phyloP scores from a whole-genome alignment of 2,888 invertebrate species.

The Pyralis farinalis region DNA sequence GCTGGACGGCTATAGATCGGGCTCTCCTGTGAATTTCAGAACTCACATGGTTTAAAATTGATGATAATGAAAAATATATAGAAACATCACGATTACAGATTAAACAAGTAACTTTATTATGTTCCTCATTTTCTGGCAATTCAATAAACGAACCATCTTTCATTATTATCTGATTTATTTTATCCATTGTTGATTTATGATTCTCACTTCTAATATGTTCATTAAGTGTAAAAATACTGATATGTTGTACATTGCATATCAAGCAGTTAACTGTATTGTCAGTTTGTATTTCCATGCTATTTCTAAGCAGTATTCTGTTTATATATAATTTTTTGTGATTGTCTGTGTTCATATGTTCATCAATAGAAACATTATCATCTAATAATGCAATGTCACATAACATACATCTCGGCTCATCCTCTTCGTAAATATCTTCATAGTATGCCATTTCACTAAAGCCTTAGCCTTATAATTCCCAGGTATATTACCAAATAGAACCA shows the following conservation, averaged over 20 bases:
- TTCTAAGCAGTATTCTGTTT: conserved; percentile 30
- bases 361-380: conserved; percentile 25
- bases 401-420: conserved; percentile 31
- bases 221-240: conserved; percentile 16
- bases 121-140: conserved; percentile 25
- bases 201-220: conserved; percentile 27
- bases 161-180: conserved; percentile 25
- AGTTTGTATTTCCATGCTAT: conserved; percentile 28
- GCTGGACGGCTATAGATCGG: conserved; percentile 41
- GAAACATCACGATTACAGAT: conserved; percentile 33
- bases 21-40: conserved; percentile 32
- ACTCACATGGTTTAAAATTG: conserved; percentile 27
- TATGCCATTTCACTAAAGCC: conserved; percentile 38
- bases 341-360: conserved; percentile 29
- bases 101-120: conserved; percentile 26
- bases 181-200: conserved; percentile 24
- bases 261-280: conserved; percentile 23
- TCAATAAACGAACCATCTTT: conserved; percentile 39
- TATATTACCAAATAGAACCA: too few relatives aligned
- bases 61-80: conserved; percentile 24
- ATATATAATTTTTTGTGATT: conserved; percentile 29
- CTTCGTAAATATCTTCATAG: conserved; percentile 36
- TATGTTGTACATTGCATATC: conserved; percentile 27
- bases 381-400: conserved; percentile 32
- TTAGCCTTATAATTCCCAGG: too few relatives aligned